phyloP scores from a whole-genome alignment of 1,140 invertebrate genomes.

The Macrotrachela quadricornifera region DNA sequence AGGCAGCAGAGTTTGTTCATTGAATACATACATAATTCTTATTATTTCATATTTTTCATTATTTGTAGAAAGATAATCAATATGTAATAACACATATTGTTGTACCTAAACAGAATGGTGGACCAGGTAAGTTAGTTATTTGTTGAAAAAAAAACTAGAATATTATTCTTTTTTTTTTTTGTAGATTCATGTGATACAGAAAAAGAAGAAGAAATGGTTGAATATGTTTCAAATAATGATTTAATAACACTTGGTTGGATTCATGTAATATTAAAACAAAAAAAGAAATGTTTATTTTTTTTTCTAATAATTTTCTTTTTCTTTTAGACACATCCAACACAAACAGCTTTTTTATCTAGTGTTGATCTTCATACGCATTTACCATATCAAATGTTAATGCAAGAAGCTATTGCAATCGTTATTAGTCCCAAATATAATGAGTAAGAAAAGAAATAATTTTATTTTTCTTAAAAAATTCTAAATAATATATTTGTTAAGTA shows the following conservation, averaged over 20 bases:
- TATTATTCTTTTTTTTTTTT: too few species aligned
- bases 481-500: conserved; percentile 37
- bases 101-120: conserved; percentile 62
- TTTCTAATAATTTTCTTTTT: neutral
- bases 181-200: conserved; percentile 46
- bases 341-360: conserved; percentile 81
- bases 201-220: conserved; percentile 77
- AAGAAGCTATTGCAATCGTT: conserved; percentile 84
- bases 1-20: conserved; percentile 19
- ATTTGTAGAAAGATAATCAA: conserved; percentile 34
- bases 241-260: conserved; percentile 87
- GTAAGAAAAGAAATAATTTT: conserved; percentile 36
- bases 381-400: conserved; percentile 83
- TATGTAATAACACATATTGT: conserved; percentile 68
- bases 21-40: neutral
- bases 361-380: conserved; percentile 93
- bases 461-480: neutral
- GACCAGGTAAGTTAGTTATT: conserved; percentile 72
- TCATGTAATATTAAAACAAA: conserved; percentile 52
- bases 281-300: neutral
- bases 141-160: conserved; percentile 15
- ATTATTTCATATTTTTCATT: neutral
- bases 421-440: conserved; percentile 79
- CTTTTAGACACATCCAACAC: conserved; percentile 73
- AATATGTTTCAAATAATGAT: conserved; percentile 66